These are phyloP conservation scores for Branchellion lobata DNA, from an alignment of 2,888 invertebrate genomes.

Conservation along the genomic window DNA sequence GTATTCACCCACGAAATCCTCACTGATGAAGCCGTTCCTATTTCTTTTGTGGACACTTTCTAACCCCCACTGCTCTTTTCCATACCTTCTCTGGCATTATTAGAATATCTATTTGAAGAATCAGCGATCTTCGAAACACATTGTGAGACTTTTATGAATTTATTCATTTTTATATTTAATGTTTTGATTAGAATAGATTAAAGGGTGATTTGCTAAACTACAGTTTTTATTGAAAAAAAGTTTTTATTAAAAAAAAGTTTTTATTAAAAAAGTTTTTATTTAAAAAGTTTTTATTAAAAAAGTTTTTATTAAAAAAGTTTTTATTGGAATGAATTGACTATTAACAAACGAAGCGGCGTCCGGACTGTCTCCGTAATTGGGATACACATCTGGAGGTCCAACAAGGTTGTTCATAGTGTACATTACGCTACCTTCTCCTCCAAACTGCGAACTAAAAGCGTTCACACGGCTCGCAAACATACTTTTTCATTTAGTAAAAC, in stretches of 20 bases:
- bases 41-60: background rate
- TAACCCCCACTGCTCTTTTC: background rate
- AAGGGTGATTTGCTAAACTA: background rate
- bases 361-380: background rate
- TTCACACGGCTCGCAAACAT: background rate
- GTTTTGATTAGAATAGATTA: background rate
- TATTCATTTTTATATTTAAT: background rate
- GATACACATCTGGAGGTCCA: background rate
- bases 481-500: background rate
- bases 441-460: background rate
- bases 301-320: too few relatives aligned
- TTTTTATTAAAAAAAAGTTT: background rate
- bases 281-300: background rate
- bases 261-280: background rate
- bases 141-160: too few relatives aligned
- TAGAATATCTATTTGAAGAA: too few relatives aligned
- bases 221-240: background rate
- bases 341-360: conserved; percentile 2
- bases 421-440: background rate
- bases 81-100: conserved; percentile 1
- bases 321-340: background rate
- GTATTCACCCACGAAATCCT: conserved; percentile 1
- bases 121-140: too few relatives aligned
- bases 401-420: background rate
- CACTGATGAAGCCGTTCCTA: background rate